phyloP scores from a whole-genome alignment of 2,113 vertebrate genomes.

The Rissa tridactyla region DNA sequence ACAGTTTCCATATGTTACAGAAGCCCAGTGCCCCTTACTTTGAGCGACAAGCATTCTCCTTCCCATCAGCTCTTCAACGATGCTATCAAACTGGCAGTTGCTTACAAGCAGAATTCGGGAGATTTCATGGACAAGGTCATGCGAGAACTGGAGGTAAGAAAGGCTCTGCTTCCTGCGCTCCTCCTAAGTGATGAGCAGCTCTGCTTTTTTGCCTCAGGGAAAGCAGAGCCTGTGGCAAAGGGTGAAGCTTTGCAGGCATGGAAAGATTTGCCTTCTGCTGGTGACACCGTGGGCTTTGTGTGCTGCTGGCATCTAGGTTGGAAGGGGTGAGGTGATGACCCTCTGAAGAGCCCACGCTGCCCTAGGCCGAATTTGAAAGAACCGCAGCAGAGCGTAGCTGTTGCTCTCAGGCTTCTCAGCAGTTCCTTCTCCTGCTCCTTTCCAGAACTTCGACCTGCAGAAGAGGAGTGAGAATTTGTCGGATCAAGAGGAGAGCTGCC shows the following conservation, averaged over 20 bases:
- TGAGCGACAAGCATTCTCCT: not conserved
- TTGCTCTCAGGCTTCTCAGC: not conserved
- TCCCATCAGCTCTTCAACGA: constrained; percentile 88
- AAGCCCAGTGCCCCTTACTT: not conserved
- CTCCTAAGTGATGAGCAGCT: not conserved
- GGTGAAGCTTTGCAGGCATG: not conserved
- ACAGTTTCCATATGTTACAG: not conserved
- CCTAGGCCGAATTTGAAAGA: not conserved
- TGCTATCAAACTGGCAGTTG: constrained; percentile 87
- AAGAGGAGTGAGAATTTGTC: constrained; percentile 66
- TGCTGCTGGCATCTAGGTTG: not conserved
- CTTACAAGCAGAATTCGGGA: constrained; percentile 89
- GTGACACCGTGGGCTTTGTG: not conserved
- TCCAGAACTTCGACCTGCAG: constrained; percentile 87
- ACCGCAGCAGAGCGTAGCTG: not conserved
- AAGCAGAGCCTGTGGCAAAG: not conserved
- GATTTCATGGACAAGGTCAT: constrained; percentile 97
- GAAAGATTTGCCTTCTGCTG: not conserved
- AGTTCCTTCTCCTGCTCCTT: not conserved
- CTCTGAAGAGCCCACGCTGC: not conserved
- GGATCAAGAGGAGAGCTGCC: constrained; percentile 63
- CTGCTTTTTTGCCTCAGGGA: not conserved
- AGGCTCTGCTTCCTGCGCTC: not conserved
- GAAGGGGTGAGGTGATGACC: not conserved
- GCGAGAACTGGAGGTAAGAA: constrained; percentile 89